These are phyloP conservation scores for Tetrao urogallus DNA, from an alignment of 2,113 vertebrate species.

Conservation along the genomic window DNA sequence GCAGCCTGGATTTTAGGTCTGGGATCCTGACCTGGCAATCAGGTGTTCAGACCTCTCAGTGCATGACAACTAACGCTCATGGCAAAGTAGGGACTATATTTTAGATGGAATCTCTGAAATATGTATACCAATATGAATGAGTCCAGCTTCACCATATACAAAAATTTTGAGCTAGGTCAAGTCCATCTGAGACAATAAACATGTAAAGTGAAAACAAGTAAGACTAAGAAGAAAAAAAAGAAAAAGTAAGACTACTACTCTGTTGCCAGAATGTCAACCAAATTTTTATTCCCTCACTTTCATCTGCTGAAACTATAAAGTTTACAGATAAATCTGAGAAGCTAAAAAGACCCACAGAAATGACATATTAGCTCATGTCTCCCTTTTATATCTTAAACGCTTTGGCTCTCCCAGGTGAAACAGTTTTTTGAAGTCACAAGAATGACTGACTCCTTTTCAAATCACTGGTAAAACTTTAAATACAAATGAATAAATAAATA, in stretches of 20 bases:
- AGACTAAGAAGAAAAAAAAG: not conserved
- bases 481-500: too few species aligned
- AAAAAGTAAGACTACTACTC: not conserved
- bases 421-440: not conserved
- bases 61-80: accelerated
- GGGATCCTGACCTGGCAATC: not conserved
- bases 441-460: not conserved
- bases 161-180: not conserved
- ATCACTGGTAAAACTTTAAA: accelerated
- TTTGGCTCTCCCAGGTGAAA: not conserved
- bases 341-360: not conserved
- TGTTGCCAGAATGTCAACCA: not conserved
- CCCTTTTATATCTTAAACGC: not conserved
- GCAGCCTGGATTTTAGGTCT: not conserved
- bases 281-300: not conserved
- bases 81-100: not conserved
- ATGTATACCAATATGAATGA: not conserved
- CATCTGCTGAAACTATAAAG: not conserved
- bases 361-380: not conserved
- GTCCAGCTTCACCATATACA: not conserved
- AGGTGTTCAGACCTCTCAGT: not conserved
- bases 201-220: not conserved
- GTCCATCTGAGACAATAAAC: not conserved
- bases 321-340: not conserved
- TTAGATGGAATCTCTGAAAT: not conserved